Base-by-base conservation (phyloP, 2,888 invertebrate genomes). In the Ptilodon capucinus region DNA sequence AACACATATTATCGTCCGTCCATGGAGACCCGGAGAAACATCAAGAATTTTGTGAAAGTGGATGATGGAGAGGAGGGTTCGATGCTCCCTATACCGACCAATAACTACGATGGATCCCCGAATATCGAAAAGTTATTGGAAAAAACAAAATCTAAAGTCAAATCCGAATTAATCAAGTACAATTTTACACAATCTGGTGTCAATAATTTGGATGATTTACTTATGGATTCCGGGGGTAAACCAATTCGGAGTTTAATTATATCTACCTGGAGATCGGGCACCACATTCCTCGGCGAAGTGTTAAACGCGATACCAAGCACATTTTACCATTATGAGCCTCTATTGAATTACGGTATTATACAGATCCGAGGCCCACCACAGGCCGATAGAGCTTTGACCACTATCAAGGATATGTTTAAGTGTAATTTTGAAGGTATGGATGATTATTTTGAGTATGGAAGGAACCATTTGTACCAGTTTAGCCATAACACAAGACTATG, bases 221-320 rank as follows among this genome's bases (percentile, higher is more conserved):
- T 95, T 1, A 88, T 94, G 63, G 95, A 94, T 63, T 91, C 92
- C 34, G 93, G 93, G 35, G 97, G 97, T 11, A 91, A 87, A 48
- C 97, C 97, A 4, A 76, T 96, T 48, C 92, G 95, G 57, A 96
- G 94, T 79, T 81, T 97, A 40, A 94, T 97, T 59, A 86, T 97
- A 51, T 96, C 97, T n/a, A 96, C 96, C 11, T 97, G 97, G 97
- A 92, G 97, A 63, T 96, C 97, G 4, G 97, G 97, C 5, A 97
- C 97, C 16, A 97, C 97, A 28, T 97, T 97, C 79, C 91, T 97
- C 43, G 97, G 97, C 44, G 97, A 97, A 73, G 93, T 97, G 36
- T 79, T 97, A 40, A 96, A 96, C 79, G 92, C 96, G 19, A 93
- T 97, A 77, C 97, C 97, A 14, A 97, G 94, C 23, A 97, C 95